Base-by-base conservation (phyloP, 2,797 vertebrate species). In the Dryobates pubescens region DNA sequence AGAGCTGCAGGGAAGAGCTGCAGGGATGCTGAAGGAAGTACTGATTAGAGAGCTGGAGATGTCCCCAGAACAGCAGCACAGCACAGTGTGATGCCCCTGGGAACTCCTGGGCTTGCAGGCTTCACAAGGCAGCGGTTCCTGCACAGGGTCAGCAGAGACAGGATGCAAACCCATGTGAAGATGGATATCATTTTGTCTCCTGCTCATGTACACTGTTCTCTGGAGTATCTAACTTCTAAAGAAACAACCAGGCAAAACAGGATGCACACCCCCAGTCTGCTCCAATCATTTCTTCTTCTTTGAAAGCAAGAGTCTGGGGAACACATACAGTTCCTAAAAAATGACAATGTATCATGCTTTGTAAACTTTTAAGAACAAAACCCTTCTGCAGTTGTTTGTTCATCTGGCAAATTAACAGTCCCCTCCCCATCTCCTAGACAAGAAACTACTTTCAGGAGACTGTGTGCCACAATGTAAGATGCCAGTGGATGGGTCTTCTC, bases 1-100 rank as follows among this genome's bases (percentile, higher is more conserved):
- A 10, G 22, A 80, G 47, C 22, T 47, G 17, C 1, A 5, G 9
- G 20, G 13, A 62, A 10, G 22, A 80, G 45, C 22, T 47, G 17
- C 1, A 5, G 32, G 18, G 17, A 64, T 4, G 19, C 17, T 67
- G 38, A 10, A 74, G 20, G 22, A 71, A 41, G 27, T 13, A 7
- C 36, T 58, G 36, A 13, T 68, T 54, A 54, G 1, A 4, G 20
- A 74, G 45, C 9, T 80, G 30, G 36, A 47, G 20, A 36, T 1
- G 8, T 26, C 19, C 17, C 26, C 2, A 0, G 13, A 3, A 17
- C 0, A 0, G 57, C 11, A 30, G 15, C 3, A 17, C 0, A 0
- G 51, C 7, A 32, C 19, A 6, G 47, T 1, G 0, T 19, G 47
- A 69, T 6, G 18, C 3, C 26, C 23, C 57, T 24, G 54, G n/a